Conservation (phyloP, 2,797 vertebrate genomes). For the Acipenser transmontanus region DNA sequence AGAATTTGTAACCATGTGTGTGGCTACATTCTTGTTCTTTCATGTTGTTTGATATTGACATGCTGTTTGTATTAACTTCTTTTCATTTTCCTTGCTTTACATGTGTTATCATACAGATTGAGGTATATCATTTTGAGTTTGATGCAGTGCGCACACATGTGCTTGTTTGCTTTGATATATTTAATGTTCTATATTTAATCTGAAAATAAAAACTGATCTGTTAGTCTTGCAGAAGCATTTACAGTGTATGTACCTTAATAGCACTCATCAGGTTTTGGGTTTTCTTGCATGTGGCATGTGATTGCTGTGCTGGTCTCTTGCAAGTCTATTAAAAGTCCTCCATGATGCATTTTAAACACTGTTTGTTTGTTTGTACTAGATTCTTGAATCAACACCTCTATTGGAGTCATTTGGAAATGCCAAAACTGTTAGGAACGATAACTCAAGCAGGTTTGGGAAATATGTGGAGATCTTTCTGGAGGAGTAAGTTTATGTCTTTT, state of each 20-base stretch:
- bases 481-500: conserved; percentile 68
- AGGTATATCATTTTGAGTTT: conserved; percentile 56
- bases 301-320: too few species aligned
- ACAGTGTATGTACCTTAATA: too few species aligned
- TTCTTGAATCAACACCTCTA: conserved; percentile 91
- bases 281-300: too few species aligned
- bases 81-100: conserved; percentile 21
- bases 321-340: background rate
- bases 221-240: too few species aligned
- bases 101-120: conserved; percentile 60
- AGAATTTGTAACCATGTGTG: too few species aligned
- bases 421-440: conserved; percentile 96
- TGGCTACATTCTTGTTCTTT: too few species aligned
- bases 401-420: conserved; percentile 98
- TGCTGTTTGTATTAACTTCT: conserved; percentile 10
- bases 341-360: background rate
- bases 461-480: conserved; percentile 93
- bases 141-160: too few species aligned
- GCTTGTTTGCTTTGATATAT: too few species aligned
- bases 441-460: conserved; percentile 97
- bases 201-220: too few species aligned
- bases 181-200: too few species aligned
- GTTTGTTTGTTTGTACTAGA: conserved; percentile 49
- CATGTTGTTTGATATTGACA: too few species aligned
- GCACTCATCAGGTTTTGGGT: too few species aligned